A percentile compares a stretch with the other conserved stretches of the same genome.
Conservation (phyloP, 2,797 vertebrate genomes). For the Channa striata region DNA sequence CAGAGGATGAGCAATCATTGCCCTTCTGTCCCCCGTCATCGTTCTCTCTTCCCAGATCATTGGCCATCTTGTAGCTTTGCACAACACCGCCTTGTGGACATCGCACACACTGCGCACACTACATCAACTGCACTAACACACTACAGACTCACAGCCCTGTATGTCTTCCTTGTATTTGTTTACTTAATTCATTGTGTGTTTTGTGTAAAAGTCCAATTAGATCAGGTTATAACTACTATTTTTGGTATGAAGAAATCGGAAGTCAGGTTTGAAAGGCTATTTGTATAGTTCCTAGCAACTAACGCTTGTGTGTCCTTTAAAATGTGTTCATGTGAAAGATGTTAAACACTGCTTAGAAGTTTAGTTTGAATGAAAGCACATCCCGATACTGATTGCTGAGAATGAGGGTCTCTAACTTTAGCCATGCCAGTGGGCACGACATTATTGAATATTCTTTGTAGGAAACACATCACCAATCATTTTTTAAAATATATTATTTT, state of each 20-base stretch:
- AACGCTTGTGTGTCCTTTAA: constrained; percentile 35
- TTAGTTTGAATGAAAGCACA: constrained; percentile 49
- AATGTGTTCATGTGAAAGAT: constrained; percentile 57
- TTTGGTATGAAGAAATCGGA: constrained; percentile 47
- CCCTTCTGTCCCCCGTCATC: constrained; percentile 52
- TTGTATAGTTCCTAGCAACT: constrained; percentile 44
- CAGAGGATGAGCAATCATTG: constrained; percentile 52
- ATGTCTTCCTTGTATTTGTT: constrained; percentile 81
- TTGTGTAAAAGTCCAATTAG: constrained; percentile 51
- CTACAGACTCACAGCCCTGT: constrained; percentile 48
- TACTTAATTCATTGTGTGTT: constrained; percentile 46
- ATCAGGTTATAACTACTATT: constrained; percentile 51
- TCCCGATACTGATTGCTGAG: constrained; percentile 24
- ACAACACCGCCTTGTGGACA: constrained; percentile 75
- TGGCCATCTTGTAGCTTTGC: constrained; percentile 82
- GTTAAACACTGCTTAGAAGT: constrained; percentile 41
- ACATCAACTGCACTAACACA: constrained; percentile 22
- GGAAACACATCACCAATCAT: constrained; percentile 1
- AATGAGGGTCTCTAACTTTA: constrained; percentile 21
- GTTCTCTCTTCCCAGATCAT: constrained; percentile 70
- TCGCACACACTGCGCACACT: constrained; percentile 48
- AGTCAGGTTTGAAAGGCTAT: constrained; percentile 44
- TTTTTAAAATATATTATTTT: too few species aligned
- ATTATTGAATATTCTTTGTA: constrained; percentile 14
- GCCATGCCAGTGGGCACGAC: constrained; percentile 17